Base-by-base conservation (phyloP, 2,113 vertebrate genomes). In the Collichthys lucidus region DNA sequence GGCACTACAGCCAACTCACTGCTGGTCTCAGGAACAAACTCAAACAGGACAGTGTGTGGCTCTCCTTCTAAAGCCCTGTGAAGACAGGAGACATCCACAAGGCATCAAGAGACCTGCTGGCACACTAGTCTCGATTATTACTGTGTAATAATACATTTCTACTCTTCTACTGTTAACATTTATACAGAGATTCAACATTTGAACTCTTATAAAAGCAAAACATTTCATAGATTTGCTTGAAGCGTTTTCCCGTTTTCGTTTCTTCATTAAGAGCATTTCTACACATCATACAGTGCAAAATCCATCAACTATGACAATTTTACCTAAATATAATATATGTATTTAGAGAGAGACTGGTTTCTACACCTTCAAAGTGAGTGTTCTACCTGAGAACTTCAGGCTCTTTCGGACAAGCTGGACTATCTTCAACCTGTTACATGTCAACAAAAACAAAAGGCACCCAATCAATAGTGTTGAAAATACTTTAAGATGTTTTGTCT, bases 1-100 rank as follows among this genome's bases (percentile, higher is more conserved):
- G 97, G 97, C 91, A 97, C 95, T 31, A 99, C 97, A 20, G 95
- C 96, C 77, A 99, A 90, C 92, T 99, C 98, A 59, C 96, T 95
- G 0, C 77, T n/a, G 0, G 97, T 99, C 94, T 97, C 96, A 0
- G 98, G 97, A 56, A 94, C 92, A 87, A 99, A 99, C 86, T 97
- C 96, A 0, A 96, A 99, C 42, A 97, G 89, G 55, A 99, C 97
- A 0, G 95, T 96, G 89, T 99, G 97, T 0, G 98, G 96, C 70
- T 96, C 94, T 67, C 98, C 97, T 79, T 96, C 91, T 19, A 99
- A 88, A 20, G 96, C 96, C 92, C 98, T 99, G 83, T 3, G 67
- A 57, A 77, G 69, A 71, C n/a, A 29, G 29, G 49, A 50, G 9
- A 67, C 12, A 12, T 4, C 16, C 59, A 66, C 20, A n/a, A 1